A percentile compares a stretch with the other conserved stretches of the same genome.
Evolutionary conservation across 1,140 invertebrate species (phyloP).

Genomic region (Sycophaga agraensis): DNA sequence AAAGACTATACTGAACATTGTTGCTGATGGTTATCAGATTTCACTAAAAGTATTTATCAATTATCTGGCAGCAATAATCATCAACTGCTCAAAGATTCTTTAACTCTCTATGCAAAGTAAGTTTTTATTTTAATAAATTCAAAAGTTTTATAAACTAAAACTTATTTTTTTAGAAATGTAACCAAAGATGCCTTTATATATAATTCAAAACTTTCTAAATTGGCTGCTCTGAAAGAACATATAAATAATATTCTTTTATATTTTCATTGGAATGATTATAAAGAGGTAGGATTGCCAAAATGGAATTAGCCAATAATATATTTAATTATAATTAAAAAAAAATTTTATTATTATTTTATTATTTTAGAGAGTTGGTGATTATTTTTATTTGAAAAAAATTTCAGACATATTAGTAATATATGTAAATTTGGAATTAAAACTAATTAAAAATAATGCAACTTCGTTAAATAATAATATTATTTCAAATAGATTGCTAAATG

Average conservation of each 20-base stretch:
- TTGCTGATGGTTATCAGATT: slow-evolving; percentile 42
- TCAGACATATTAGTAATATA: slow-evolving; percentile 46
- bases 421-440: slow-evolving; percentile 45
- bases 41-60: slow-evolving; percentile 34
- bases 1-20: slow-evolving; percentile 23
- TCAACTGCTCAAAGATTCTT: slow-evolving; percentile 34
- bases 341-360: slow-evolving; percentile 23
- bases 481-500: slow-evolving; percentile 40
- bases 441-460: slow-evolving; percentile 30
- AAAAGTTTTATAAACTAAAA: slow-evolving; percentile 5
- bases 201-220: slow-evolving; percentile 26
- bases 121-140: background rate
- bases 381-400: slow-evolving; percentile 47
- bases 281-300: slow-evolving; percentile 39
- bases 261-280: slow-evolving; percentile 45
- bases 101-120: slow-evolving; percentile 42
- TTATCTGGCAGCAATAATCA: slow-evolving; percentile 37
- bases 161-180: slow-evolving; percentile 41
- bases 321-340: slow-evolving; percentile 1
- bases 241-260: slow-evolving; percentile 43
- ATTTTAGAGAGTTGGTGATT: slow-evolving; percentile 40
- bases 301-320: slow-evolving; percentile 13
- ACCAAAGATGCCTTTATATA: slow-evolving; percentile 31
- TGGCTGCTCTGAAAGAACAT: slow-evolving; percentile 39
- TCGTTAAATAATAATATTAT: slow-evolving; percentile 26